Evolutionary conservation across 2,888 invertebrate species (phyloP).

Genomic region (Tenthredo distinguenda): DNA sequence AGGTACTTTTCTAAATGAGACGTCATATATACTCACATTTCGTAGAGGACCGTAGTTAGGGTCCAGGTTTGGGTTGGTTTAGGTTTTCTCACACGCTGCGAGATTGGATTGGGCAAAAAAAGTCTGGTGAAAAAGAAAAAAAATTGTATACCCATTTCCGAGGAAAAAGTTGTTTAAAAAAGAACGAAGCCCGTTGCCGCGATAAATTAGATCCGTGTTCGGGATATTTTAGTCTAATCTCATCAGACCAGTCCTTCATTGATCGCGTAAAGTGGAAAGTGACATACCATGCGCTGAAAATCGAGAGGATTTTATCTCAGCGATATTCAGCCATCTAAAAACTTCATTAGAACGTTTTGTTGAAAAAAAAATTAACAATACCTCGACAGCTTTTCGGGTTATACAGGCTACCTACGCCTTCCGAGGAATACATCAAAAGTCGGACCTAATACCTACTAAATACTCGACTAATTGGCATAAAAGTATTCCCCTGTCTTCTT

Average conservation of each 20-base stretch:
- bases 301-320: not conserved
- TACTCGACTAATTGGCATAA: not conserved
- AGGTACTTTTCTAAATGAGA: not conserved
- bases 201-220: not conserved
- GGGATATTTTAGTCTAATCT: constrained; percentile 8
- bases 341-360: not conserved
- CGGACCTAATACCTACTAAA: not conserved
- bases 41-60: constrained; percentile 15
- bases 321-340: not conserved
- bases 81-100: not conserved
- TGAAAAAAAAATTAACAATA: not conserved
- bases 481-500: not conserved
- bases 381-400: not conserved
- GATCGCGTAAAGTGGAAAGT: not conserved
- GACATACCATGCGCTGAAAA: not conserved
- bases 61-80: not conserved
- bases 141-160: not conserved
- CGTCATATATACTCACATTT: constrained; percentile 3
- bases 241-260: not conserved
- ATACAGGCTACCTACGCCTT: not conserved
- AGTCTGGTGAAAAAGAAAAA: not conserved
- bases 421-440: not conserved
- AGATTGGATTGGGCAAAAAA: not conserved
- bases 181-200: not conserved
- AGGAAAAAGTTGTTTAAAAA: constrained; percentile 3